Base-by-base conservation (phyloP, 2,797 vertebrate species). In the Novumbra hubbsi region DNA sequence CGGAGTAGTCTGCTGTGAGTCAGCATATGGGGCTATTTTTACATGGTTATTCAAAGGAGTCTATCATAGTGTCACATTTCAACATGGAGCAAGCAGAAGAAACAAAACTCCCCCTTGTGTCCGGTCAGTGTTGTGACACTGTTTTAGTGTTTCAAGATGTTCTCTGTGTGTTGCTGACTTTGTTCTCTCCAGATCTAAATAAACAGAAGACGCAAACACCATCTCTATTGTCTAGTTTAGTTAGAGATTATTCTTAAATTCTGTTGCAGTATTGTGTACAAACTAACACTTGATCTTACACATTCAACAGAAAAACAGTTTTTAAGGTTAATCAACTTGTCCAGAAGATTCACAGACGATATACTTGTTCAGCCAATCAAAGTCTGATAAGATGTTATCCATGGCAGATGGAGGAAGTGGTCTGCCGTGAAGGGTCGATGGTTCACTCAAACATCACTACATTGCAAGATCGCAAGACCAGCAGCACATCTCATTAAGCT, bases 101-200 rank as follows among this genome's bases (percentile, higher is more conserved):
- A 80, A 77, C 38, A 73, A 41, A 52, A 57, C n/a, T 57, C 55
- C 55, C 63, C 70, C 76, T 79, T 79, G 79, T 74, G 79, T 57
- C 4, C 34, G 73, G 38, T 80, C 76, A 49, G 67, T 84, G 77
- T 70, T 74, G 69, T 62, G 73, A 81, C 81, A 80, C 76, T 68
- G 71, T 48, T 52, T 16, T 77, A 73, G 79, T 73, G 73, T 72
- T 60, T 79, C 79, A 81, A 83, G 77, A 79, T 83, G 79, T 79
- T 73, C 79, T 34, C 81, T 81, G 79, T 80, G 78, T 77, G 80
- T 75, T 75, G 70, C 69, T 81, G 76, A 78, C 75, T 80, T 75
- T 72, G n/a, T 41, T 50, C 55, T 16, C 28, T 45, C 19, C 28
- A 52, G 49, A 55, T 3, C 21, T 34, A 30, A 70, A 55, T 64